Evolutionary conservation across 1,140 invertebrate species (phyloP), one percentile per base, ranked within the genome.

Genomic region (Carposina sasakii): DNA sequence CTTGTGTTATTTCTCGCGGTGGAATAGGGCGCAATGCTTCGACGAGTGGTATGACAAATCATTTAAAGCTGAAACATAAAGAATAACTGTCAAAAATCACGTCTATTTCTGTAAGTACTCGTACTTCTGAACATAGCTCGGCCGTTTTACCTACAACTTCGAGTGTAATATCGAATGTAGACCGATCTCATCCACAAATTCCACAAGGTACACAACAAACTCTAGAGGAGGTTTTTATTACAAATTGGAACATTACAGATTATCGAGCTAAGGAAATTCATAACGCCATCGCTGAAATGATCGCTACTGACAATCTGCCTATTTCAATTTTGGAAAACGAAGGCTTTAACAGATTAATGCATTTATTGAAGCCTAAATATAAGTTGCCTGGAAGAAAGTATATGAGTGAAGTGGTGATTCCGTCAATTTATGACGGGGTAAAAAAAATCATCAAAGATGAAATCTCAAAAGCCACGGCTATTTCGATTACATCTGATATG

Each of bases 321-420:
- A 56, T 67, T 37, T 43, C 44, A 9, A 44, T 67, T 9, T 56
- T 67, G 5, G 64, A 67, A 52, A 50, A 70, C 40, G 4, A 30
- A 16, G 64, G 58, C 12, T 70, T 70, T 49, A 52, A 28, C 45
- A 30, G 43, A 21, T 60, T 63, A 33, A 52, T 60, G 0, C 19
- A 52, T 10, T 30, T 26, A 31, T 9, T 71, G 34, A 62, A 67
- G 52, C 57, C 65, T 12, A 48, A 48, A 48, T 48, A 48, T 28
- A 16, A 40, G 5, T n/a, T 48, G 12, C 47, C 47, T 28, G n/a
- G 36, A 1, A 30, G 22, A 48, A 28, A 34, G 20, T 46, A 34
- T 22, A 34, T 46, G 30, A 46, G 17, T 36, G 30, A 46, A 21
- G 31, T 34, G 1, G 20, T 48, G 0, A 40, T 48, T 17, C 47